Percentiles rank a stretch among this genome's conserved stretches.
Evolutionary conservation across 2,113 vertebrate genomes (phyloP).

Genomic region (Sander vitreus): DNA sequence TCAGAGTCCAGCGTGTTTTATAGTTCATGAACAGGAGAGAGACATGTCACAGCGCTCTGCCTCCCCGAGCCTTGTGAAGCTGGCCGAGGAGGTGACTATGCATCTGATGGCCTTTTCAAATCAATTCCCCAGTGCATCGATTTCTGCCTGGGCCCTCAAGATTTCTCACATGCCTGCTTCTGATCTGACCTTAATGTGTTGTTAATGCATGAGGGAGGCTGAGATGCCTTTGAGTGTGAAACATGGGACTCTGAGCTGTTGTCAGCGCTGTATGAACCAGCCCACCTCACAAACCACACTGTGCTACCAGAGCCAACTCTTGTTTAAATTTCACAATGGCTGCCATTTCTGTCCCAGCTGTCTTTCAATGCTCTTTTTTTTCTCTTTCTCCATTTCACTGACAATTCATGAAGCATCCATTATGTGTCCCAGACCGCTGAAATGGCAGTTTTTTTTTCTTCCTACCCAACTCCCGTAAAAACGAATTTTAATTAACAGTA

Average conservation of each 20-base stretch:
- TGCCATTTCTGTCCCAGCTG: conserved; percentile 43
- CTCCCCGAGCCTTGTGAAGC: neutral
- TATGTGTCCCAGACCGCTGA: conserved; percentile 62
- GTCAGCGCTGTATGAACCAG: conserved; percentile 6
- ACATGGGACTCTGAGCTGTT: conserved; percentile 2
- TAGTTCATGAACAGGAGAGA: neutral
- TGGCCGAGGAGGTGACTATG: conserved; percentile 1
- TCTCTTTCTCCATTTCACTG: conserved; percentile 22
- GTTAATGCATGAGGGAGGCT: conserved; percentile 31
- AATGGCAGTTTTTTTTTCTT: conserved; percentile 37
- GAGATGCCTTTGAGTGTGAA: neutral
- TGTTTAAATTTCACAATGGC: conserved; percentile 55
- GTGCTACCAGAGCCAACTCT: neutral
- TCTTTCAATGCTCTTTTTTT: conserved; percentile 35
- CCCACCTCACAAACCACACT: neutral
- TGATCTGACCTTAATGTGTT: conserved; percentile 4
- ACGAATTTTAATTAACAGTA: conserved; percentile 78
- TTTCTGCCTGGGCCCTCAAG: conserved; percentile 1
- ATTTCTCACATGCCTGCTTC: neutral
- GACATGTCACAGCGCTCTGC: neutral
- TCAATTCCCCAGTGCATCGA: conserved; percentile 30
- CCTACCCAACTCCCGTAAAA: conserved; percentile 41
- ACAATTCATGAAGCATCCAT: conserved; percentile 65
- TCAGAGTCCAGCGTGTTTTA: conserved; percentile 11
- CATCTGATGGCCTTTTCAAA: conserved; percentile 25